phyloP scores from a whole-genome alignment of 2,888 invertebrate genomes.

The Synergus umbraculus region DNA sequence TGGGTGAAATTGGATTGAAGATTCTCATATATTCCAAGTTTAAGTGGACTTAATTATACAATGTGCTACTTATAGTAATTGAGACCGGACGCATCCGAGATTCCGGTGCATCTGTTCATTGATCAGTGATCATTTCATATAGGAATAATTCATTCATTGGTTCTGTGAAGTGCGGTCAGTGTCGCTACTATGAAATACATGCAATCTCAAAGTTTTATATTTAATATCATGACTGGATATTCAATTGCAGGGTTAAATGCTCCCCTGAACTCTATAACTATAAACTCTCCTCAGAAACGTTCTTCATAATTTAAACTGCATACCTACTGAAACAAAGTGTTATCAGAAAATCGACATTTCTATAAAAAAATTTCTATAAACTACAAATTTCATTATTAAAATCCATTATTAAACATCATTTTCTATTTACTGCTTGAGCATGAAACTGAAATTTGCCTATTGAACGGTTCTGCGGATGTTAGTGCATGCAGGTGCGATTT shows the following conservation, averaged over 20 bases:
- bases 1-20: not conserved
- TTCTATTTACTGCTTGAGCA: not conserved
- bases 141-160: constrained; percentile 18
- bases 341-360: not conserved
- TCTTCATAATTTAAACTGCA: not conserved
- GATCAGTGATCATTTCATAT: constrained; percentile 23
- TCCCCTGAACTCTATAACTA: not conserved
- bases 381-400: not conserved
- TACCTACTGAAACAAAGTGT: not conserved
- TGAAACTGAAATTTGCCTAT: not conserved
- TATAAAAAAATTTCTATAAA: not conserved
- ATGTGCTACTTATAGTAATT: constrained; percentile 19
- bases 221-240: not conserved
- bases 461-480: not conserved
- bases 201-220: not conserved
- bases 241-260: not conserved
- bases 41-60: constrained; percentile 25
- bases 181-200: constrained; percentile 23
- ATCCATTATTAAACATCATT: not conserved
- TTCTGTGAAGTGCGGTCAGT: constrained; percentile 26
- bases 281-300: not conserved
- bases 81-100: constrained; percentile 32
- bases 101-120: constrained; percentile 41
- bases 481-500: constrained; percentile 5
- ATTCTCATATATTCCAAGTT: not conserved